phyloP scores from a whole-genome alignment of 2,888 invertebrate genomes.

The Microplitis manilae region DNA sequence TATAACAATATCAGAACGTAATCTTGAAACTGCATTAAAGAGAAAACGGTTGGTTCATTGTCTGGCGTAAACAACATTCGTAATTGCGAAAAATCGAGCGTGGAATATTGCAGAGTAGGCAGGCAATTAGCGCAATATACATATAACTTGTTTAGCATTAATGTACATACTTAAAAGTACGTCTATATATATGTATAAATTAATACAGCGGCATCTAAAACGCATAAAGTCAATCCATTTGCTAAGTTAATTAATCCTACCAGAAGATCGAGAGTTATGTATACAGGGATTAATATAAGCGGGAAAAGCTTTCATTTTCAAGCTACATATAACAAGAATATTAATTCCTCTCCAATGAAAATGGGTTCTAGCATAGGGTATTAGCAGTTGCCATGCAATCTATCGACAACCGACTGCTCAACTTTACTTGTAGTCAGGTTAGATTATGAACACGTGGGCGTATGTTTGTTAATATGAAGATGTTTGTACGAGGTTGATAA shows the following conservation, averaged over 20 bases:
- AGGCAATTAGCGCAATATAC: conserved; percentile 20
- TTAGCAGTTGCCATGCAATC: neutral
- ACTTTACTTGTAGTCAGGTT: neutral
- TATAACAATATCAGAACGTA: neutral
- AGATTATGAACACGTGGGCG: conserved; percentile 7
- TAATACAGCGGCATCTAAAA: neutral
- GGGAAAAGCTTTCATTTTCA: neutral
- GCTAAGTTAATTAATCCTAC: neutral
- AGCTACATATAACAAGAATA: neutral
- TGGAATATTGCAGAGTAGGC: conserved; percentile 22
- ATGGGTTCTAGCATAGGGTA: neutral
- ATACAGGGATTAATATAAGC: neutral
- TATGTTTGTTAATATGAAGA: neutral
- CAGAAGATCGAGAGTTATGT: neutral
- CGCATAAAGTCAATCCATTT: neutral
- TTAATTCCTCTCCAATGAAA: neutral
- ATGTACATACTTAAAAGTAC: neutral
- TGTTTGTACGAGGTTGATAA: conserved; percentile 11
- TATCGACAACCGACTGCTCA: neutral
- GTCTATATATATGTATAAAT: neutral
- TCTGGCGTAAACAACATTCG: conserved; percentile 14
- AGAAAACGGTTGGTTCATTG: conserved; percentile 5
- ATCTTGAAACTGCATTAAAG: conserved; percentile 9
- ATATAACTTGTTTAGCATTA: neutral
- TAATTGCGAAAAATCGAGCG: conserved; percentile 29